phyloP scores from a whole-genome alignment of 1,140 invertebrate species.

The Wasmannia auropunctata region DNA sequence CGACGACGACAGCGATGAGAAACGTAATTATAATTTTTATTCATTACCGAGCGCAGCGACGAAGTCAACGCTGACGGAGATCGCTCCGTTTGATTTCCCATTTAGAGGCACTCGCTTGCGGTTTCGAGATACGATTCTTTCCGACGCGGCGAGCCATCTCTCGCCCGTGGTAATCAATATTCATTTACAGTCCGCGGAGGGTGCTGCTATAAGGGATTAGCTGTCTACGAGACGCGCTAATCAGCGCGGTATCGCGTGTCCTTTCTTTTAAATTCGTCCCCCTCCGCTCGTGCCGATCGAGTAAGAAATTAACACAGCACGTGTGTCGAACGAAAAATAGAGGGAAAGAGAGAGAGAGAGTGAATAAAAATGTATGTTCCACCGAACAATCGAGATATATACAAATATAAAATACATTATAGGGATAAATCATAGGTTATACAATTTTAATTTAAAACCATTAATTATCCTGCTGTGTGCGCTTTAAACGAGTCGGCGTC shows the following conservation, averaged over 20 bases:
- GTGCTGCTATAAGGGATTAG: constrained; percentile 65
- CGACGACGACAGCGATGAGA: constrained; percentile 70
- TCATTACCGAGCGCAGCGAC: constrained; percentile 78
- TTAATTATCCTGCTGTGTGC: not conserved
- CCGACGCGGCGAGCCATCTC: constrained; percentile 56
- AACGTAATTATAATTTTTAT: constrained; percentile 86
- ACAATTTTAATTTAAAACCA: not conserved
- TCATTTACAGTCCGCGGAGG: constrained; percentile 76
- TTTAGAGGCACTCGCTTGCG: constrained; percentile 83
- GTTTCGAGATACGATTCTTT: constrained; percentile 85
- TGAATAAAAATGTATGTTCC: not conserved
- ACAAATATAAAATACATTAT: not conserved
- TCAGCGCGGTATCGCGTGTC: constrained; percentile 64
- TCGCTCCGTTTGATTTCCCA: constrained; percentile 80
- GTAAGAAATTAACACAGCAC: not conserved
- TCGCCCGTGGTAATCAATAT: constrained; percentile 78
- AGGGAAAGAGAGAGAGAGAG: not conserved
- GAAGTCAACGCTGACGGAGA: constrained; percentile 57
- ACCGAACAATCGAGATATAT: not conserved
- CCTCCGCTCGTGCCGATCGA: not conserved
- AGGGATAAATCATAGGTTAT: not conserved
- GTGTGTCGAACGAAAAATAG: not conserved
- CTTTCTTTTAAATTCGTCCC: constrained; percentile 28
- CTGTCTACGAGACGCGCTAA: constrained; percentile 67
- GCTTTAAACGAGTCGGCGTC: not conserved